These are phyloP conservation scores for Elegia similella DNA, from an alignment of 2,888 invertebrate species.

Conservation along the genomic window DNA sequence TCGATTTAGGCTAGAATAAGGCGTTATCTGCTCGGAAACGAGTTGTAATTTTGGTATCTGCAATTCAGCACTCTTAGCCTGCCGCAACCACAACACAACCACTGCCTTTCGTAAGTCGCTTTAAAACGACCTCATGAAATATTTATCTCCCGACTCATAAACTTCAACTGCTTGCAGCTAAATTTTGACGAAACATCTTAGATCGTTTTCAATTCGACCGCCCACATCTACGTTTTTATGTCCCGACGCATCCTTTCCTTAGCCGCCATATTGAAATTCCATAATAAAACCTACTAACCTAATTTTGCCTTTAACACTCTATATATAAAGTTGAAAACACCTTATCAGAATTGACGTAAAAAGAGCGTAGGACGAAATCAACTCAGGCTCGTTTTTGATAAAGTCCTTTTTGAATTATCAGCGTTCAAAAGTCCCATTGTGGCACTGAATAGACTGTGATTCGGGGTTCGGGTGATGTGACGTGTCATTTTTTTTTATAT, in stretches of 20 bases:
- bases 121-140: slow-evolving; percentile 4
- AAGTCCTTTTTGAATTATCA: slow-evolving; percentile 44
- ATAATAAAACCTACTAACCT: slow-evolving; percentile 37
- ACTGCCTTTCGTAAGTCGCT: background rate
- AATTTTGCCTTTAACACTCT: slow-evolving; percentile 46
- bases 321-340: slow-evolving; percentile 40
- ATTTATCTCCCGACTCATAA: slow-evolving; percentile 3
- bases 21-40: too few species aligned
- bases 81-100: background rate
- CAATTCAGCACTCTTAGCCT: background rate
- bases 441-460: slow-evolving; percentile 60
- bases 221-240: slow-evolving; percentile 72
- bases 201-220: slow-evolving; percentile 52
- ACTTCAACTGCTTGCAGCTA: slow-evolving; percentile 6
- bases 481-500: slow-evolving; percentile 53
- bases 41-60: too few species aligned
- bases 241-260: slow-evolving; percentile 59
- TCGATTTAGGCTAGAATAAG: too few species aligned
- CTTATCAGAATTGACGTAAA: slow-evolving; percentile 19
- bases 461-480: slow-evolving; percentile 61
- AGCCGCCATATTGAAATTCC: slow-evolving; percentile 68
- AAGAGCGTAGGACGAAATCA: slow-evolving; percentile 37
- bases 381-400: slow-evolving; percentile 49
- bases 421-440: slow-evolving; percentile 50
- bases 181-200: slow-evolving; percentile 35